phyloP scores from a whole-genome alignment of 2,797 vertebrate genomes.

The Anas georgica region DNA sequence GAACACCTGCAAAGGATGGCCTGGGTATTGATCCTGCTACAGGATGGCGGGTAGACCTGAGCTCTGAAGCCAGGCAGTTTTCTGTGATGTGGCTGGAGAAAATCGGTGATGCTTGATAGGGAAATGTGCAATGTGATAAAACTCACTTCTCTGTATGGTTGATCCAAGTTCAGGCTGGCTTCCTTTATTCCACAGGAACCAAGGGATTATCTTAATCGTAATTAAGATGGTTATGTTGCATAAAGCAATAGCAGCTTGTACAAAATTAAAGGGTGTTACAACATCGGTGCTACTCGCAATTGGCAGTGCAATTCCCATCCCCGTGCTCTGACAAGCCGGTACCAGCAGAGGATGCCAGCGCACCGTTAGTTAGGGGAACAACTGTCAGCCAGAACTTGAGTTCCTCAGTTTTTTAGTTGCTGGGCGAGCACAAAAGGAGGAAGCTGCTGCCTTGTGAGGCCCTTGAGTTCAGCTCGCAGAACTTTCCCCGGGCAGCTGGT shows the following conservation, averaged over 20 bases:
- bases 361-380: neutral
- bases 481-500: neutral
- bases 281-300: accelerated
- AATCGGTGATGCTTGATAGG: accelerated
- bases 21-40: neutral
- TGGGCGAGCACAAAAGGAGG: neutral
- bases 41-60: neutral
- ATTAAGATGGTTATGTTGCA: accelerated
- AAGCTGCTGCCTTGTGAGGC: neutral
- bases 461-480: neutral
- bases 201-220: neutral
- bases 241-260: accelerated
- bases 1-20: neutral
- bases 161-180: neutral
- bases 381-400: accelerated
- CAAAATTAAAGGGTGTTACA: accelerated
- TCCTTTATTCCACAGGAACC: neutral
- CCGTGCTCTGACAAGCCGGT: neutral
- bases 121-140: neutral
- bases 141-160: neutral
- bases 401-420: neutral
- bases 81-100: neutral
- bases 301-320: accelerated
- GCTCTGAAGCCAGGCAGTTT: neutral
- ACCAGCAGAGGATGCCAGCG: conserved; percentile 66